phyloP scores from a whole-genome alignment of 2,113 vertebrate genomes.

The rabbit (Oryctolagus cuniculus) region DNA sequence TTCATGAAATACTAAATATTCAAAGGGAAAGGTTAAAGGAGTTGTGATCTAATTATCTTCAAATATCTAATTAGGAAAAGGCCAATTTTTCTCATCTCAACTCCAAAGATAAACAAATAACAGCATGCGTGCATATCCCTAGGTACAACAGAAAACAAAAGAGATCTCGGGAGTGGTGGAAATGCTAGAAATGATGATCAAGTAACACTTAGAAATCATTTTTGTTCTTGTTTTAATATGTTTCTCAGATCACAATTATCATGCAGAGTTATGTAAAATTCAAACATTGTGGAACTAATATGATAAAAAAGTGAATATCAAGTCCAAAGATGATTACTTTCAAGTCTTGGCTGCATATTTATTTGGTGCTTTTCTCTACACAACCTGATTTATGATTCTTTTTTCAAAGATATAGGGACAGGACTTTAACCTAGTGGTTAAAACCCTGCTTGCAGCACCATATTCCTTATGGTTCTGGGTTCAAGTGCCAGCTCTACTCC shows the following conservation, averaged over 20 bases:
- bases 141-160: background rate
- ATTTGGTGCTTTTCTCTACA: background rate
- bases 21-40: constrained; percentile 40
- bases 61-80: constrained; percentile 39
- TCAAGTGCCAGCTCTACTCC: too few relatives aligned
- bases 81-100: constrained; percentile 18
- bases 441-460: too few relatives aligned
- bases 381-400: background rate
- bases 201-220: background rate
- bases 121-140: accelerated
- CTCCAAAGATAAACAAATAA: constrained; percentile 1
- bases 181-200: background rate
- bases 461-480: too few relatives aligned
- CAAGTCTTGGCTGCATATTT: background rate
- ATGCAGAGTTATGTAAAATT: background rate
- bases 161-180: background rate
- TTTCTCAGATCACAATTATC: constrained; percentile 4
- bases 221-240: background rate
- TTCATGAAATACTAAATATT: constrained; percentile 45
- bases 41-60: constrained; percentile 40
- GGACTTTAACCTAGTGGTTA: too few relatives aligned
- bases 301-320: background rate
- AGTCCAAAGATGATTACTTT: background rate
- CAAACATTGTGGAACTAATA: background rate
- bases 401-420: too few relatives aligned